These are phyloP conservation scores for Pemphredon lugubris DNA, from an alignment of 2,888 invertebrate species.

Conservation along the genomic window DNA sequence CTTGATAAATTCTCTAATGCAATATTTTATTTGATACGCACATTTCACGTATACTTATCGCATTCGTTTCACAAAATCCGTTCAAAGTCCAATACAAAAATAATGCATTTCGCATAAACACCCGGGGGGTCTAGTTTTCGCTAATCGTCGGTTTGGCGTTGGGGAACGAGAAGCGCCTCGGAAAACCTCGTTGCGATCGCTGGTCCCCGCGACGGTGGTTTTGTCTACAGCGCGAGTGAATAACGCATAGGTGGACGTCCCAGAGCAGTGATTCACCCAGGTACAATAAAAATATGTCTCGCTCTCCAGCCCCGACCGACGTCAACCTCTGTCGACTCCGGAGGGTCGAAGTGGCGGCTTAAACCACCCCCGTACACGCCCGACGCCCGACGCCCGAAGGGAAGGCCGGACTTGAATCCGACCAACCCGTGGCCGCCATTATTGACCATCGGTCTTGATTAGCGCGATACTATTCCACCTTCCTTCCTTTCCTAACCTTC, in stretches of 20 bases:
- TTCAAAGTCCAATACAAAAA: no score
- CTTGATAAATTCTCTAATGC: no score
- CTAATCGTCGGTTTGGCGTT: no score
- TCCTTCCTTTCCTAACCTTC: constrained; percentile 38
- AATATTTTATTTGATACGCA: no score
- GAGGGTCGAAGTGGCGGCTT: constrained; percentile 50
- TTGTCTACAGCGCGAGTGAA: constrained; percentile 9
- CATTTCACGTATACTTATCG: no score
- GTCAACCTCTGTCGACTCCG: constrained; percentile 50
- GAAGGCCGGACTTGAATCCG: constrained; percentile 61
- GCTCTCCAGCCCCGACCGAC: constrained; percentile 42
- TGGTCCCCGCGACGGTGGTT: neutral
- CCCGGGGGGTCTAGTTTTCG: no score
- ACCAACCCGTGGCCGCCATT: constrained; percentile 70
- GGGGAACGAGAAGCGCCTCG: neutral
- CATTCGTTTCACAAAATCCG: no score
- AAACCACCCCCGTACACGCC: constrained; percentile 61
- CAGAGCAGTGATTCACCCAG: constrained; percentile 68
- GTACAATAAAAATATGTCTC: constrained; percentile 68
- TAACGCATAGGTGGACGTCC: constrained; percentile 25
- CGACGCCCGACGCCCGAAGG: constrained; percentile 55
- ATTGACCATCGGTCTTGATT: constrained; percentile 71
- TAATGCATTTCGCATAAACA: no score
- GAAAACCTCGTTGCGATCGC: constrained; percentile 10
- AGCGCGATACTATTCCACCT: constrained; percentile 53